Base-by-base conservation (phyloP, 2,113 vertebrate genomes). In the Crotalus helleri region DNA sequence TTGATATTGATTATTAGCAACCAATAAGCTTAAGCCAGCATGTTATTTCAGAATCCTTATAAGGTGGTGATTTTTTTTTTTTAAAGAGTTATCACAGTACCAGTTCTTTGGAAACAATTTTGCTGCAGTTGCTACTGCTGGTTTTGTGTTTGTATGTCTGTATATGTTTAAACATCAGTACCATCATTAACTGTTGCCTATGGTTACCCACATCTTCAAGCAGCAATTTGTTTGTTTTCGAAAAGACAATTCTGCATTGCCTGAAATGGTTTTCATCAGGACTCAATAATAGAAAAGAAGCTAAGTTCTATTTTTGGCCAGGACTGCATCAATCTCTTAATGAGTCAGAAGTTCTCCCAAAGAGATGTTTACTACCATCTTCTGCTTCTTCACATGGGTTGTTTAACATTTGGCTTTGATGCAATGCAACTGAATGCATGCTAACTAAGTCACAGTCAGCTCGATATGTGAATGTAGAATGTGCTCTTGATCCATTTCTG, bases 241-340 rank as follows among this genome's bases (percentile, higher is more conserved):
- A 91, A 87, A 93, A 85, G 93, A 88, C 85, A 74, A 58, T 81
- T 93, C 57, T 93, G 93, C 61, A 49, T 91, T 85, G 91, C 90
- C 54, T 91, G 90, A 85, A 91, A 81, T 11, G 29, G 49, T 81
- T 88, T 91, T 91, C 29, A 88, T 46, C 21, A 33, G 86, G 86
- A 53, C 29, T n/a, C 64, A 51, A 54, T 49, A 85, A 29, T 21
- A 51, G 7, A 11, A 91, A 33, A 33, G 53, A 64, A 58, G 54
- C 54, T 51, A 19, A n/a, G 49, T 59, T 81, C 29, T 59, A 7
- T 85, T 88, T 91, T 91, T 51, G 59, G 44, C 89, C 89, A 90
- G 49, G n/a, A 85, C 17, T 59, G 24, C 85, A 69, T 69, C 64
- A 59, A 81, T 89, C 39, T 81, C 29, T 88, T 89, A 51, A 49